Base-by-base conservation (phyloP, 2,113 vertebrate genomes). In the Xiphophorus hellerii region DNA sequence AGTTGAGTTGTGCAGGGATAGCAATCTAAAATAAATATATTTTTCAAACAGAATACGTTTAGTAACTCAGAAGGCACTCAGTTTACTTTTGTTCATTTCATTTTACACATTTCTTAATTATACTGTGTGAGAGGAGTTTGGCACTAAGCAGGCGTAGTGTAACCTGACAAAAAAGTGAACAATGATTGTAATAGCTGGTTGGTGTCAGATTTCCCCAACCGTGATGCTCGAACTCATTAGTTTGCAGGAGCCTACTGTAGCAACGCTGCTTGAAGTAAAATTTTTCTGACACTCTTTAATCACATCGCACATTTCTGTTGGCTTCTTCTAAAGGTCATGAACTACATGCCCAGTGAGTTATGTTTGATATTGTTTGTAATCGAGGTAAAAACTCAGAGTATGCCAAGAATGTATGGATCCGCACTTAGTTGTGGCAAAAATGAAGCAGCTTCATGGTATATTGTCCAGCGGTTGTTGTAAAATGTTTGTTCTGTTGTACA, bases 381-480 rank as follows among this genome's bases (percentile, higher is more conserved):
- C 31, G 78, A 69, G 73, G 69, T 82, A 37, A 31, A 58, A 39
- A 67, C 25, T 30, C 51, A 33, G 51, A 67, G 66, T 67, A 31
- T 76, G 68, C 48, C 73, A 71, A 74, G 66, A 75, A 79, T 84
- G 73, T 82, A 76, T 89, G 67, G 54, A 74, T 78, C 25, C 73
- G 76, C 68, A 54, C 37, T 76, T 71, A 44, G 60, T 68, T 85
- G 71, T 70, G 71, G 76, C 70, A 74, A 81, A 30, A 72, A 84
- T 14, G 62, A 80, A 90, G 81, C 82, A 77, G 81, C 81, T 84
- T 82, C 39, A 37, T 70, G 64, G 14, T 77, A 22, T 79, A 64
- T 76, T 73, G 82, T 87, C 78, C 70, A 8, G 72, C 73, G 79
- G 74, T 87, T 84, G 63, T 81, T 85, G 81, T 68, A 70, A 82